Evolutionary conservation across 2,797 vertebrate species (phyloP), one percentile per base, ranked within the genome.

Genomic region (Rhabdomys pumilio): DNA sequence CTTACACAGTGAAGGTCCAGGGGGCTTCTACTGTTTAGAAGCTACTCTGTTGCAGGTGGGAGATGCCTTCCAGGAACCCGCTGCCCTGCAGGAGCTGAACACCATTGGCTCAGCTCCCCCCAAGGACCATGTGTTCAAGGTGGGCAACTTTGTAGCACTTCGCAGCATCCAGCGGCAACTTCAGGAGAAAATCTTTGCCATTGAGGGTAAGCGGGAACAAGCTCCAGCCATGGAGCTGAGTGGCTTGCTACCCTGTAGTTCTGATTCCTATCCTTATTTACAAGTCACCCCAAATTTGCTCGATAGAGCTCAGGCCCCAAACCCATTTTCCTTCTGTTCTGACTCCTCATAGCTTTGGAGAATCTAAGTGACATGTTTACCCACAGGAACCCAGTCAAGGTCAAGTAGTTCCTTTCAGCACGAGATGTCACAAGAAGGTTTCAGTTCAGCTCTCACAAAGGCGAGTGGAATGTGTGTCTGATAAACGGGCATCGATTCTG

Each of bases 361-460:
- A 72, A n/a, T 41, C 26, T 59, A 14, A 94, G 17, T 19, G 55
- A 55, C 29, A 26, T 82, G 15, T 93, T 87, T 93, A 50, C 44
- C 31, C n/a, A 34, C 93, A 98, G 98, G 98, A 61, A 97, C 97
- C 9, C 94, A 96, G 20, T 97, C 83, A 0, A 85, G 69, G 67
- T 90, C 86, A 44, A 96, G 96, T 55, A 98, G 94, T 79, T 97
- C 95, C 65, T 98, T 98, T 95, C 97, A 97, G 90, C 92, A 98
- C 14, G 98, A 98, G 97, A 98, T 98, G 98, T 97, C 98, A 20
- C 98, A 98, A 73, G 97, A 98, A 94, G 98, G 98, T 63, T 98
- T 98, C 96, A 98, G 98, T 13, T 95, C 97, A 1, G 75, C 87
- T 8, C 65, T 98, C 29, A 92, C 95, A 0, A 34, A 2, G 95